Conservation (phyloP, 2,888 invertebrate species). For the Tenodera sinensis region DNA sequence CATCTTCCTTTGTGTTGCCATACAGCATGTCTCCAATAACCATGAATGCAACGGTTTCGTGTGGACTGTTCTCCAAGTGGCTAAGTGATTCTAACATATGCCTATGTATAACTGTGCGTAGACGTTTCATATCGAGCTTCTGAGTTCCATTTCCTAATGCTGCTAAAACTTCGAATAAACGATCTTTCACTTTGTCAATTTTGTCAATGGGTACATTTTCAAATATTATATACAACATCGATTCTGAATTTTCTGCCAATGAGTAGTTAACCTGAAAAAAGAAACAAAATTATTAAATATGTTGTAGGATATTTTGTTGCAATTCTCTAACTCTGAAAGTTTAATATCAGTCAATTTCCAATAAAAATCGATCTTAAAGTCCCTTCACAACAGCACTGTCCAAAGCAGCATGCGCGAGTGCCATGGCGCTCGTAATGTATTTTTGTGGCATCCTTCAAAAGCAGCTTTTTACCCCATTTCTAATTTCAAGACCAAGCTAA, state of each 20-base stretch:
- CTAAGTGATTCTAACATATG: slow-evolving; percentile 66
- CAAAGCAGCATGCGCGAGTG: too few species aligned
- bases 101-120: slow-evolving; percentile 68
- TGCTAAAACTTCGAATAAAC: slow-evolving; percentile 50
- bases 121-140: slow-evolving; percentile 69
- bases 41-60: slow-evolving; percentile 70
- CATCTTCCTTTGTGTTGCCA: slow-evolving; percentile 68
- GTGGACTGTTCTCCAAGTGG: slow-evolving; percentile 71
- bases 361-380: too few species aligned
- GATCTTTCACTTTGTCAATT: slow-evolving; percentile 57
- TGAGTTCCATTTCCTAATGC: slow-evolving; percentile 48
- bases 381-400: too few species aligned
- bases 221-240: slow-evolving; percentile 66
- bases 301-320: background rate
- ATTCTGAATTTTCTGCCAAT: slow-evolving; percentile 68
- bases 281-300: background rate
- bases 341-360: too few species aligned
- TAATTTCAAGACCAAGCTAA: too few species aligned
- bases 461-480: too few species aligned
- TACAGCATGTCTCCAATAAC: slow-evolving; percentile 82
- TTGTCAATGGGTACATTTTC: slow-evolving; percentile 72
- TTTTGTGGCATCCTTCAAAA: too few species aligned
- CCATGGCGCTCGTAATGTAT: too few species aligned
- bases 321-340: background rate
- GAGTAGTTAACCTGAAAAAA: slow-evolving; percentile 60